Base-by-base conservation (phyloP, 2,888 invertebrate species). In the Calameuta idolon region DNA sequence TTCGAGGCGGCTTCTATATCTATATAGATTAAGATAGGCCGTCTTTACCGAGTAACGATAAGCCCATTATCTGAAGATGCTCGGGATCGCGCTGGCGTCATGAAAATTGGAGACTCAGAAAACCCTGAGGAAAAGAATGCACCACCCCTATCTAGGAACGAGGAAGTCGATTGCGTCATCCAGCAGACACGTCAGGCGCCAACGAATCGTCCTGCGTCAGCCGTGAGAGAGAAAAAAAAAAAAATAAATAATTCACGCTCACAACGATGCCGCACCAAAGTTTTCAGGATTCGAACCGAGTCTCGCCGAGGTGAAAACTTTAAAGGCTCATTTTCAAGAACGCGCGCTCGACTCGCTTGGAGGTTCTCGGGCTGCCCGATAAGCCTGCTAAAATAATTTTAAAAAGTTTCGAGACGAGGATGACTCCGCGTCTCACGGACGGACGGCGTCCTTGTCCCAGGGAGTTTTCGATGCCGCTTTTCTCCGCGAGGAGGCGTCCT, bases 151-250 rank as follows among this genome's bases (percentile, higher is more conserved):
- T 55, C 55, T 31, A 33, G 71, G 71, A 71, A 71, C 34, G 33
- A 71, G 71, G 71, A 71, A 71, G 71, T 71, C 31, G 31, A 71
- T 71, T 31, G 34, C 12, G 71, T 71, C 71, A 71, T 71, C 31
- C 33, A 0, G 71, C 2, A 9, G 23, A 55, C 23, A 0, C 55
- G 9, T 55, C 23, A 2, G 55, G 55, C 55, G 55, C 23, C 55
- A 23, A 55, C 23, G 23, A 23, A 55, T 23, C 23, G 23, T 55
- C 2, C 23, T 9, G 23, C 23, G 23, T 1, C 15, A 23, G 55
- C 55, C 55, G 23, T 9, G 23, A 1, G 35, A 35, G n/a, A 23
- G 15, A 55, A 23, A 55, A 15, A 12, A 37, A 12, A 37, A 37
- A 15, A 2, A 9, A 9, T 9, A 23, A 9, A 23, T 55, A 55